Evolutionary conservation across 2,888 invertebrate species (phyloP).

Genomic region (Cepaea hortensis): DNA sequence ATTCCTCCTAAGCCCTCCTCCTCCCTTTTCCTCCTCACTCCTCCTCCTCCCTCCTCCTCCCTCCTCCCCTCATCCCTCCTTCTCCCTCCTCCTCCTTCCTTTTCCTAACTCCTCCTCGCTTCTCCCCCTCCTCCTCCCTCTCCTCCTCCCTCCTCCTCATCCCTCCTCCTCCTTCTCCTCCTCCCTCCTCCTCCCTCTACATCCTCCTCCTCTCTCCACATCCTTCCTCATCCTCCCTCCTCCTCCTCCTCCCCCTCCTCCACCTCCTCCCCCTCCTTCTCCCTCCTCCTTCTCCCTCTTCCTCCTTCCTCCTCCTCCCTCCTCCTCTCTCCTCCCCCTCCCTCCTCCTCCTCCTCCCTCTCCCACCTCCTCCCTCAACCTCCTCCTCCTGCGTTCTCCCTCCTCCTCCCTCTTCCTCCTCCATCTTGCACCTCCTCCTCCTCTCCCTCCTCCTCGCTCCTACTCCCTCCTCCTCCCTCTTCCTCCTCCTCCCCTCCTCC

Average conservation of each 20-base stretch:
- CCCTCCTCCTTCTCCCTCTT: too few species aligned
- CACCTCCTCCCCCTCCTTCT: not conserved
- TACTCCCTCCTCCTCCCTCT: not conserved
- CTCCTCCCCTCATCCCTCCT: too few species aligned
- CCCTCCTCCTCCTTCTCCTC: not conserved
- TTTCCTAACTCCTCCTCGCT: too few species aligned
- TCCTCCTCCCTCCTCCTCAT: not conserved
- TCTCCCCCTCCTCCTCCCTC: too few species aligned
- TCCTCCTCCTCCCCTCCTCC: not conserved
- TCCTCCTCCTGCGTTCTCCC: not conserved
- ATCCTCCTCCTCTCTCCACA: not conserved
- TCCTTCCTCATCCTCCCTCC: not conserved
- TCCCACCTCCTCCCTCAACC: not conserved
- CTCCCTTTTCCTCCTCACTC: too few species aligned
- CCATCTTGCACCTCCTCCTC: not conserved
- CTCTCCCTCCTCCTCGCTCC: not conserved
- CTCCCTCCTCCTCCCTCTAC: not conserved
- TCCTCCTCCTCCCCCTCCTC: not conserved
- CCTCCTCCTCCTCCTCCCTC: too few species aligned
- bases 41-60: too few species aligned
- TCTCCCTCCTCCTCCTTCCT: too few species aligned
- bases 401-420: not conserved
- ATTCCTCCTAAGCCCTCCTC: too few species aligned
- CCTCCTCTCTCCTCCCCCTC: too few species aligned
- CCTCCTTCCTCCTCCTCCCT: too few species aligned